These are phyloP conservation scores for Epizoanthus stellaris DNA, from an alignment of 92 coral and sea anemone genomes.

Conservation along the genomic window DNA sequence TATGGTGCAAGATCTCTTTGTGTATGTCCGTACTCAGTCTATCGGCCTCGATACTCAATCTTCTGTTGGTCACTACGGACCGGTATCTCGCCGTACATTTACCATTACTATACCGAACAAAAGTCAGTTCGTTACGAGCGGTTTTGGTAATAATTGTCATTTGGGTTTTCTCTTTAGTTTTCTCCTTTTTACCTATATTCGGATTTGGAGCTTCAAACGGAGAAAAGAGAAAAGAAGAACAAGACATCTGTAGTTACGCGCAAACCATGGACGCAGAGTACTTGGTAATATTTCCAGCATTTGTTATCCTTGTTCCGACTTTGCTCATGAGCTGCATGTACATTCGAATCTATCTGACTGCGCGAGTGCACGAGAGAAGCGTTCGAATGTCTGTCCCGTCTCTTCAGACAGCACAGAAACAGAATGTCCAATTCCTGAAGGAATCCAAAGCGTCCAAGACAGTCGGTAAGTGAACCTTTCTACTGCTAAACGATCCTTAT, in stretches of 20 bases:
- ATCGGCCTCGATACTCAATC: slow-evolving; percentile 64
- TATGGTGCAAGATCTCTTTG: slow-evolving; percentile 57
- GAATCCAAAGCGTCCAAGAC: slow-evolving; percentile 64
- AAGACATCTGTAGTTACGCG: slow-evolving; percentile 60
- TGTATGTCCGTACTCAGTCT: slow-evolving; percentile 63
- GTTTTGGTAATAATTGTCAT: slow-evolving; percentile 14
- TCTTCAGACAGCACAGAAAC: neutral
- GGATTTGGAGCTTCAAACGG: slow-evolving; percentile 30
- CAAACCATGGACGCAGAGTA: slow-evolving; percentile 58
- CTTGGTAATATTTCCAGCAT: slow-evolving; percentile 34
- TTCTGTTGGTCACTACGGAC: slow-evolving; percentile 54
- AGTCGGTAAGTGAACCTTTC: slow-evolving; percentile 49
- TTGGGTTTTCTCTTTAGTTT: slow-evolving; percentile 41
- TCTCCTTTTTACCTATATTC: slow-evolving; percentile 57
- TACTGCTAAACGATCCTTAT: neutral
- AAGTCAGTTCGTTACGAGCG: slow-evolving; percentile 34
- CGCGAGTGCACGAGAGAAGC: slow-evolving; percentile 32
- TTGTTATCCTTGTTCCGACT: slow-evolving; percentile 55
- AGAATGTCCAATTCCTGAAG: slow-evolving; percentile 36
- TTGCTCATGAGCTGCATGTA: slow-evolving; percentile 51
- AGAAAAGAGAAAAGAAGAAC: slow-evolving; percentile 36
- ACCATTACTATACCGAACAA: slow-evolving; percentile 43
- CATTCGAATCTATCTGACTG: slow-evolving; percentile 51
- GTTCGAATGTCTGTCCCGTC: slow-evolving; percentile 46
- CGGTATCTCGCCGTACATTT: slow-evolving; percentile 58